Conservation (phyloP, 1,140 invertebrate genomes). For the Oryctes rhinoceros region DNA sequence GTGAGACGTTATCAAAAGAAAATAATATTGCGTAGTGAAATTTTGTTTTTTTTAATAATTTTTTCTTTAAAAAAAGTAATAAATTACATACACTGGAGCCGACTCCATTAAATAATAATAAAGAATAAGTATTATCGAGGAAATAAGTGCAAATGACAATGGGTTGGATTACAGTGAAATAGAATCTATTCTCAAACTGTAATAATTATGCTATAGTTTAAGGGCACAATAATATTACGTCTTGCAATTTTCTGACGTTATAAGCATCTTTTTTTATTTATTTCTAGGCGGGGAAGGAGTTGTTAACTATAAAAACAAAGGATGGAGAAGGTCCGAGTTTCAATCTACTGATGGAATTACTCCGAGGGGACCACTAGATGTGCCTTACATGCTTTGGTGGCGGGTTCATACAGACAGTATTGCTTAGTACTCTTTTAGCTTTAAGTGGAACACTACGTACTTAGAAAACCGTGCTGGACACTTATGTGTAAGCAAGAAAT, state of each 20-base stretch:
- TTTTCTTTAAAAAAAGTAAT: too few relatives aligned
- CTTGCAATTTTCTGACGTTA: neutral
- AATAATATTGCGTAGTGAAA: too few relatives aligned
- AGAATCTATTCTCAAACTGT: too few relatives aligned
- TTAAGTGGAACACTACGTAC: slow-evolving; percentile 57
- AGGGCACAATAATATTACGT: neutral
- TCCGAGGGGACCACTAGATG: slow-evolving; percentile 86
- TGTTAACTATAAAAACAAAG: slow-evolving; percentile 84
- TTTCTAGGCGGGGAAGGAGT: slow-evolving; percentile 87
- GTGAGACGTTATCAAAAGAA: too few relatives aligned
- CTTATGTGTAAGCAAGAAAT: slow-evolving; percentile 38
- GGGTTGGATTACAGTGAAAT: too few relatives aligned
- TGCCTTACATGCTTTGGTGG: slow-evolving; percentile 44
- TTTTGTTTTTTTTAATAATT: too few relatives aligned
- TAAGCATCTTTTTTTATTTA: too few relatives aligned
- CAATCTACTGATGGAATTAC: slow-evolving; percentile 93
- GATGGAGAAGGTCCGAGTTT: slow-evolving; percentile 89
- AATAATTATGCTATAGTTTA: too few relatives aligned
- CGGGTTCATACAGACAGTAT: slow-evolving; percentile 48
- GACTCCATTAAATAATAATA: too few relatives aligned
- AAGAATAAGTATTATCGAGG: too few relatives aligned
- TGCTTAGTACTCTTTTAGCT: slow-evolving; percentile 51
- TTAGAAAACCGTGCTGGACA: slow-evolving; percentile 54
- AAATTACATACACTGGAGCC: too few relatives aligned
- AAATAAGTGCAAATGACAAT: too few relatives aligned